phyloP scores from a whole-genome alignment of 2,888 invertebrate species.

The Mythimna ferrago region DNA sequence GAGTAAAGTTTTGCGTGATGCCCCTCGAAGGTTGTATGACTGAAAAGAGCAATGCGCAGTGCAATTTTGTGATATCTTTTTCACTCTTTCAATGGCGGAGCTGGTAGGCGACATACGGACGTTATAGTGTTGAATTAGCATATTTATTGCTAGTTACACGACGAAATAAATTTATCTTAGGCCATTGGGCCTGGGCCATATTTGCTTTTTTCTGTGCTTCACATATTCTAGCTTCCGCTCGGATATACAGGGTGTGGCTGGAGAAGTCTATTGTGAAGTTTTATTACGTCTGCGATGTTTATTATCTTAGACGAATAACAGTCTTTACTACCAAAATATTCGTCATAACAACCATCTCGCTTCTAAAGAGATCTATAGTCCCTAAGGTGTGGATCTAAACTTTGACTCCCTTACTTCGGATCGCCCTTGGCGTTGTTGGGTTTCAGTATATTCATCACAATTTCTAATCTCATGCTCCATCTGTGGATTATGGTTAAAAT shows the following conservation, averaged over 20 bases:
- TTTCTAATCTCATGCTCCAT: slow-evolving; percentile 41
- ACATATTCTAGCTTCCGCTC: slow-evolving; percentile 77
- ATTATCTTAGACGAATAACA: not conserved
- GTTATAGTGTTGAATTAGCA: slow-evolving; percentile 90
- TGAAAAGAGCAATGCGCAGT: slow-evolving; percentile 90
- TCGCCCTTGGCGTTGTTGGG: slow-evolving; percentile 17
- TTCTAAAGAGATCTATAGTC: slow-evolving; percentile 17
- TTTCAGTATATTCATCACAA: slow-evolving; percentile 24
- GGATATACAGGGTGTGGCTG: slow-evolving; percentile 68
- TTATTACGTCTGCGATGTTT: slow-evolving; percentile 33
- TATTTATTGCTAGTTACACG: slow-evolving; percentile 90
- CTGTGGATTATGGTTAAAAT: slow-evolving; percentile 29
- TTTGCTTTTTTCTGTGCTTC: slow-evolving; percentile 74
- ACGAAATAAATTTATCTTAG: slow-evolving; percentile 88
- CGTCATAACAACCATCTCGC: slow-evolving; percentile 17
- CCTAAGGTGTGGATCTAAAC: slow-evolving; percentile 29
- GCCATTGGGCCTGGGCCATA: slow-evolving; percentile 82
- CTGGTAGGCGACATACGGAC: slow-evolving; percentile 89
- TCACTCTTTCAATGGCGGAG: slow-evolving; percentile 87
- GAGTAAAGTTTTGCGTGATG: slow-evolving; percentile 82
- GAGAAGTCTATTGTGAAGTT: slow-evolving; percentile 24
- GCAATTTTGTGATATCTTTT: slow-evolving; percentile 90
- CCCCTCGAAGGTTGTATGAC: slow-evolving; percentile 82
- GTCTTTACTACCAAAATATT: slow-evolving; percentile 13
- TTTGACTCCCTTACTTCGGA: slow-evolving; percentile 23